Evolutionary conservation across 2,113 vertebrate genomes (phyloP), one percentile per base, ranked within the genome.

Genomic region (Microcebus jonahi): DNA sequence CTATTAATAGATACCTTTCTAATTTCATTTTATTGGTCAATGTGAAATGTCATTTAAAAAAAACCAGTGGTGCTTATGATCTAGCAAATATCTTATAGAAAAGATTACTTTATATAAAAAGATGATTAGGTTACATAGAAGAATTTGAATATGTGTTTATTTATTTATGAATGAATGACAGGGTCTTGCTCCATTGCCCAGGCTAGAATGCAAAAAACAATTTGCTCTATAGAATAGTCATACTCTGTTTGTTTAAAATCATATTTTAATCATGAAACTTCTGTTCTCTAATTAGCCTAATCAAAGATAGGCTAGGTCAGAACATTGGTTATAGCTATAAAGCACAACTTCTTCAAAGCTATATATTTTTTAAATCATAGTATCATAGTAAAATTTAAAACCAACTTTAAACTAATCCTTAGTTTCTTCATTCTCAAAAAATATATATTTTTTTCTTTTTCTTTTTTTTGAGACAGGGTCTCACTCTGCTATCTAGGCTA

Each of bases 271-370:
- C 17, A 10, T 77, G 68, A 90, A 45, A 82, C 7, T 8, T 92
- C 0, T 88, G 15, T 9, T 68, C 13, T 63, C 31, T 77, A 65
- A 67, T 84, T 79, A 77, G 8, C 20, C n/a, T 39, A 80, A 36
- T 29, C 81, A 83, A 34, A 71, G 61, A 6, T 86, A 87, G 76
- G 9, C 17, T 88, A 88, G 29, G 31, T 91, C 36, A 91, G 77
- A 96, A 67, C 12, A 63, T 45, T 79, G n/a, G 29, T 94, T 88
- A 55, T 77, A 57, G 39, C 29, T 55, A 4, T 77, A 94, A 96
- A 89, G 45, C 31, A 81, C 65, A 95, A 2, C n/a, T 63, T 96
- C n/a, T 88, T 81, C 15, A 92, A 61, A 89, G 36, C 42, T 93
- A 0, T 68, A 39, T 77, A 59, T 79, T 45, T 88, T 71, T 76